Evolutionary conservation across 2,888 invertebrate genomes (phyloP), one percentile per base, ranked within the genome.

Genomic region (Ommatoiulus sabulosus): DNA sequence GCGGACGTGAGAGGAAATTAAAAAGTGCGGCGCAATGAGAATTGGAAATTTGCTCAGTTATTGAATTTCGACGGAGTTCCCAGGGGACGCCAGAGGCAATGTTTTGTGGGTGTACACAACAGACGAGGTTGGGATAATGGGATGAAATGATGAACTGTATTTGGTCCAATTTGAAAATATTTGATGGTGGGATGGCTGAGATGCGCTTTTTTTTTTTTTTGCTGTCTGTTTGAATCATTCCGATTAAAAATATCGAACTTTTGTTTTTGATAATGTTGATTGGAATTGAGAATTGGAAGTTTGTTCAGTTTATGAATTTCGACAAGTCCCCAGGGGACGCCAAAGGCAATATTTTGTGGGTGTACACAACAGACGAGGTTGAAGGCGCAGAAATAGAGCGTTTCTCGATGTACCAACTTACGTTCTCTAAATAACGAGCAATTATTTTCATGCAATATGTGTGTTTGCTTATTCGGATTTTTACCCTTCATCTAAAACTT

Each of bases 1-100:
- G 10, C 15, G 80, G 35, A 80, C 80, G 80, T 80, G 80, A 80
- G 80, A 80, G 80, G 80, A 80, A 80, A 80, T 80, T 80, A 80
- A 80, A 80, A 63, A 35, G 35, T 35, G 80, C 5, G 35, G 80
- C 7, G 80, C 80, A 80, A 80, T 72, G 80, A 80, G 35, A 43
- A 35, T 80, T 43, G 80, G 35, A 43, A 80, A 80, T 80, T 35
- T 24, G 24, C 8, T 24, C 35, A 15, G 35, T 80, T 35, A 4
- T 35, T 80, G 80, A 80, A 80, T 35, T 80, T 43, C 35, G 15
- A 20, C 10, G 72, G 24, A 72, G 4, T 72, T 24, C 20, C 20
- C 10, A 15, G 52, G 52, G 52, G 17, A 12, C 17, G 52, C 17
- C 35, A 1, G 0, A 52, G 12, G 52, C 52, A 17, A 52, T 12